Evolutionary conservation across 2,113 vertebrate species (phyloP).

Genomic region (Pseudorasbora parva): DNA sequence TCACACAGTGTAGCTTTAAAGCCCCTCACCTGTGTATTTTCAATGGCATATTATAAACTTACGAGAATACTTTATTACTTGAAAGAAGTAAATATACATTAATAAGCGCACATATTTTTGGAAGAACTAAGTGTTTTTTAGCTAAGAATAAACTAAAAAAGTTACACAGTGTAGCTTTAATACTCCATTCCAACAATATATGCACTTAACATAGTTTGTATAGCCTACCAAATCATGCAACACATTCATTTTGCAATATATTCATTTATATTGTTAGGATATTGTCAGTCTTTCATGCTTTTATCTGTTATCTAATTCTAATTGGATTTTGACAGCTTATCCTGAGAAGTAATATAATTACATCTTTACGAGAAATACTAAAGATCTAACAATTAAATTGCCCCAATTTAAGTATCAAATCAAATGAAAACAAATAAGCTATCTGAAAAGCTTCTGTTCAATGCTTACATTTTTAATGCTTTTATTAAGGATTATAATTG

Average conservation of each 20-base stretch:
- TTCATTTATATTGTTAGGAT: slow-evolving; percentile 14
- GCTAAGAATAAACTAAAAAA: too few species aligned
- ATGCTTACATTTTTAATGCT: background rate
- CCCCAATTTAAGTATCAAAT: background rate
- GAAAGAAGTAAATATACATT: too few species aligned
- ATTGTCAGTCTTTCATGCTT: background rate
- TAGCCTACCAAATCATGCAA: slow-evolving; percentile 43
- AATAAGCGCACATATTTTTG: too few species aligned
- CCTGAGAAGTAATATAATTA: slow-evolving; percentile 42
- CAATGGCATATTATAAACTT: too few species aligned
- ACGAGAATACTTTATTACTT: too few species aligned
- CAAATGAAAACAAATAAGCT: background rate
- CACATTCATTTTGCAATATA: slow-evolving; percentile 1
- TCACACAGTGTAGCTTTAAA: too few species aligned
- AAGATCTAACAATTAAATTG: background rate
- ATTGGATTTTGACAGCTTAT: slow-evolving; percentile 15
- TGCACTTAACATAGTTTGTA: slow-evolving; percentile 21
- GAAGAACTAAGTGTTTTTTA: too few species aligned
- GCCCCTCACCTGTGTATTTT: too few species aligned
- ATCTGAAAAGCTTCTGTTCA: slow-evolving; percentile 19
- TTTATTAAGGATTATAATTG: slow-evolving; percentile 7
- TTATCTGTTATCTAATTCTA: background rate
- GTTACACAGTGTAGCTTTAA: too few species aligned
- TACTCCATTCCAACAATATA: slow-evolving; percentile 23
- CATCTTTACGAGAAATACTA: background rate